These are phyloP conservation scores for Cyprinus carpio DNA, from an alignment of 2,113 vertebrate genomes.

Conservation along the genomic window DNA sequence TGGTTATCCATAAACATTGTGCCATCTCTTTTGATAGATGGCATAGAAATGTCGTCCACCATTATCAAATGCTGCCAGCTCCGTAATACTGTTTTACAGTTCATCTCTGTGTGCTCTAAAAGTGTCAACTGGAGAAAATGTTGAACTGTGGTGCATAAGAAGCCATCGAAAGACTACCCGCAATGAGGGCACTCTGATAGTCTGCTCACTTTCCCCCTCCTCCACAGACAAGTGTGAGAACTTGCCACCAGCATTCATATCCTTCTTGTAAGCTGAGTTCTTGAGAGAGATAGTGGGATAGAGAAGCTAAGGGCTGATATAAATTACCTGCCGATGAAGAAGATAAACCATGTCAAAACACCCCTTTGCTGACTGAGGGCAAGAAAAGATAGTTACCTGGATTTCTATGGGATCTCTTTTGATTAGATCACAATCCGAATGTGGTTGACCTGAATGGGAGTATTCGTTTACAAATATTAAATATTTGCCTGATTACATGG, in stretches of 20 bases:
- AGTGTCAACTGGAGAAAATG: background rate
- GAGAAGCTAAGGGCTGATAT: constrained; percentile 76
- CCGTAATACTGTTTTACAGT: background rate
- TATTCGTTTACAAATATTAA: constrained; percentile 62
- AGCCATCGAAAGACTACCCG: constrained; percentile 70
- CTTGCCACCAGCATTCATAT: constrained; percentile 75
- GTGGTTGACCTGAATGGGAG: constrained; percentile 73
- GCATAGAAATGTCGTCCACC: background rate
- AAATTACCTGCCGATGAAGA: constrained; percentile 78
- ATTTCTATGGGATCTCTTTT: constrained; percentile 71
- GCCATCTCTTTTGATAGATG: background rate
- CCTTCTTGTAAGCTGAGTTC: constrained; percentile 76
- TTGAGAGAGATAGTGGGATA: constrained; percentile 71
- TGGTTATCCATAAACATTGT: background rate
- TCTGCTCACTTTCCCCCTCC: constrained; percentile 60
- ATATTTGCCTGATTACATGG: constrained; percentile 57
- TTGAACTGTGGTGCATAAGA: constrained; percentile 30
- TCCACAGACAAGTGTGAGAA: constrained; percentile 78
- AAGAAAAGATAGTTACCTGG: constrained; percentile 69
- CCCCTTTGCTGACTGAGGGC: constrained; percentile 67
- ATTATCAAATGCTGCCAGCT: background rate
- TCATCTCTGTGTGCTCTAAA: constrained; percentile 8
- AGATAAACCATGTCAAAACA: constrained; percentile 84
- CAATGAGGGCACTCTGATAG: constrained; percentile 73
- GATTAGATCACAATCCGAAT: constrained; percentile 77